These are phyloP conservation scores for Leguminivora glycinivorella DNA, from an alignment of 1,140 invertebrate species.

Conservation along the genomic window DNA sequence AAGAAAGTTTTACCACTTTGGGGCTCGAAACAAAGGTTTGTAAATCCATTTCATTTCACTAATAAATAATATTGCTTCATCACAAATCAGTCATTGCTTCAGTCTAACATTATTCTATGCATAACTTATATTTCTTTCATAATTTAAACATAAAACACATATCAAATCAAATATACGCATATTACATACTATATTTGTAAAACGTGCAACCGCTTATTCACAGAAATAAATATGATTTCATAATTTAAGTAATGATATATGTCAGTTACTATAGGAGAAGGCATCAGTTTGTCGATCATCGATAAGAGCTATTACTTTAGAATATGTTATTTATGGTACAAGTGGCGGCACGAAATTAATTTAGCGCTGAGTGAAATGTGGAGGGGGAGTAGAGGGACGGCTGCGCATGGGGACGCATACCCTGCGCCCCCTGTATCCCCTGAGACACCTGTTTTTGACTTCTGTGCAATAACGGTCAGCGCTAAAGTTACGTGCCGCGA, in stretches of 20 bases:
- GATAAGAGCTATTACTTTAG: neutral
- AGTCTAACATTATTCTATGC: conserved; percentile 60
- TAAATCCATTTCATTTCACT: conserved; percentile 53
- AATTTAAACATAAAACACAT: conserved; percentile 19
- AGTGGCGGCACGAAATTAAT: too few relatives aligned
- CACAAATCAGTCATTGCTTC: conserved; percentile 73
- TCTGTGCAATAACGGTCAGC: too few relatives aligned
- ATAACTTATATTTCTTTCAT: conserved; percentile 41
- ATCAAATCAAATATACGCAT: conserved; percentile 10
- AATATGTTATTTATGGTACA: neutral
- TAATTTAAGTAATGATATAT: conserved; percentile 1
- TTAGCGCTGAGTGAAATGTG: too few relatives aligned
- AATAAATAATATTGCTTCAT: conserved; percentile 77
- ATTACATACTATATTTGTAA: conserved; percentile 1
- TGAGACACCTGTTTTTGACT: too few relatives aligned
- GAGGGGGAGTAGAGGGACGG: too few relatives aligned
- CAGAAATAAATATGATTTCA: conserved; percentile 6
- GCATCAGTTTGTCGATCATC: neutral
- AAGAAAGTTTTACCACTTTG: neutral
- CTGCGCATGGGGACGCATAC: too few relatives aligned
- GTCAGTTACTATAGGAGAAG: neutral
- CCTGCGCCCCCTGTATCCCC: too few relatives aligned
- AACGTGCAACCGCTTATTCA: conserved; percentile 13
- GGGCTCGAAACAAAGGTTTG: conserved; percentile 1
- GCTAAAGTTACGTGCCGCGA: too few relatives aligned